Evolutionary conservation across 2,888 invertebrate species (phyloP).

Genomic region (Onchidella celtica): DNA sequence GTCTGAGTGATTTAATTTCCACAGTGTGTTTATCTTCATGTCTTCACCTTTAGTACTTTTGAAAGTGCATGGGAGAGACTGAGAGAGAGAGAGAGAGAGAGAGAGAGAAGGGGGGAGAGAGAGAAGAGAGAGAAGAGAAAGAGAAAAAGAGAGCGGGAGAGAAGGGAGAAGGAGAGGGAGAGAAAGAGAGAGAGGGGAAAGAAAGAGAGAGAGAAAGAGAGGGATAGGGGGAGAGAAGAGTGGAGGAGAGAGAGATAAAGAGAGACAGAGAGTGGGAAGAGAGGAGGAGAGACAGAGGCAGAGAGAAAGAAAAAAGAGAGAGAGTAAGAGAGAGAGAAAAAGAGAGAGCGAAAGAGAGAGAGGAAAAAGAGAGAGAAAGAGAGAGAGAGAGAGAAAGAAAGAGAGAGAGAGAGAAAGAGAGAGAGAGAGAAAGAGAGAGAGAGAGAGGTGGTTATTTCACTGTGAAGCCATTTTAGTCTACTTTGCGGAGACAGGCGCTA

Average conservation of each 20-base stretch:
- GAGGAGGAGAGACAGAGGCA: no score
- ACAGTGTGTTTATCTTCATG: no score
- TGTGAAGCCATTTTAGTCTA: no score
- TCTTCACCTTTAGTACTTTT: no score
- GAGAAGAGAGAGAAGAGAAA: not conserved
- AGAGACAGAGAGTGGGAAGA: no score
- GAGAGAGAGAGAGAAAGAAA: not conserved
- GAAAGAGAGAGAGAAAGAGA: not conserved
- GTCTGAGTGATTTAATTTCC: no score
- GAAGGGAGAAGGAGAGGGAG: not conserved
- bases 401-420: no score
- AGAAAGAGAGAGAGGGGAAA: conserved; percentile 1
- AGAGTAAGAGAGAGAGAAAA: not conserved
- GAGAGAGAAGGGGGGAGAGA: not conserved
- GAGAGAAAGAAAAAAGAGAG: conserved; percentile 12
- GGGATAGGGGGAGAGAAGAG: no score
- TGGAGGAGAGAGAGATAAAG: conserved; percentile 21
- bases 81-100: no score
- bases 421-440: no score
- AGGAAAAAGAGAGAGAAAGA: not conserved
- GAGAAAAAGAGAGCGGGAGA: conserved; percentile 1
- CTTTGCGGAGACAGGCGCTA: no score
- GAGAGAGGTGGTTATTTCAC: no score
- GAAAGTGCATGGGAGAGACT: not conserved
- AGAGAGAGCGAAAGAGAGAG: not conserved